These are phyloP conservation scores for Capitella teleta DNA, from an alignment of 1,140 invertebrate genomes.

Conservation along the genomic window DNA sequence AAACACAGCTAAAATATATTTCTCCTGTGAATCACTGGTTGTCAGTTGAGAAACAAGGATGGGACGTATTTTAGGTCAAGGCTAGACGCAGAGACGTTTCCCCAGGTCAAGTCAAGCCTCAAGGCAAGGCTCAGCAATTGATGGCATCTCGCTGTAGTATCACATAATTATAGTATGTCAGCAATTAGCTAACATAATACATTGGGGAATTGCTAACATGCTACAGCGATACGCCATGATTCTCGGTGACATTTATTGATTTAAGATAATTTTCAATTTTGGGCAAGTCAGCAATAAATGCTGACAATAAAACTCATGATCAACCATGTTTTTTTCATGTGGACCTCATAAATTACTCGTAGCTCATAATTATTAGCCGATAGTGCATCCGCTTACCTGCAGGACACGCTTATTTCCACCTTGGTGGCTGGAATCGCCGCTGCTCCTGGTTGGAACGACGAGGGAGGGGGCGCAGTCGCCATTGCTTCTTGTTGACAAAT, in stretches of 20 bases:
- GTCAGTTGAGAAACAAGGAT: neutral
- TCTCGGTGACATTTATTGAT: neutral
- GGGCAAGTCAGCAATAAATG: too few species aligned
- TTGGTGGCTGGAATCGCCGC: constrained; percentile 7
- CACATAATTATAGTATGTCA: too few species aligned
- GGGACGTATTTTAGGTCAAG: neutral
- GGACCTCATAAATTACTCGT: neutral
- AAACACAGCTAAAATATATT: neutral
- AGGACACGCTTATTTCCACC: constrained; percentile 10
- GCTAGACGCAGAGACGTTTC: neutral
- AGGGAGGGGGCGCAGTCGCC: too few species aligned
- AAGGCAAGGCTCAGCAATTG: too few species aligned
- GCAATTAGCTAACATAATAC: too few species aligned
- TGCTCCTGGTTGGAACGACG: constrained; percentile 8
- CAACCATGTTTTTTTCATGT: neutral
- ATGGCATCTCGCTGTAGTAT: too few species aligned
- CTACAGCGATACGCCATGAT: neutral
- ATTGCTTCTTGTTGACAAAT: too few species aligned
- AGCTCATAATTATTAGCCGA: neutral
- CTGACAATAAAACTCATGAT: neutral
- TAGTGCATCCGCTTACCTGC: neutral
- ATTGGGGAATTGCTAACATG: too few species aligned
- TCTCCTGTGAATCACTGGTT: neutral
- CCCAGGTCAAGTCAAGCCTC: too few species aligned
- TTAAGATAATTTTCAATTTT: neutral